Conservation (phyloP, 2,113 vertebrate genomes). For the Cettia cetti region DNA sequence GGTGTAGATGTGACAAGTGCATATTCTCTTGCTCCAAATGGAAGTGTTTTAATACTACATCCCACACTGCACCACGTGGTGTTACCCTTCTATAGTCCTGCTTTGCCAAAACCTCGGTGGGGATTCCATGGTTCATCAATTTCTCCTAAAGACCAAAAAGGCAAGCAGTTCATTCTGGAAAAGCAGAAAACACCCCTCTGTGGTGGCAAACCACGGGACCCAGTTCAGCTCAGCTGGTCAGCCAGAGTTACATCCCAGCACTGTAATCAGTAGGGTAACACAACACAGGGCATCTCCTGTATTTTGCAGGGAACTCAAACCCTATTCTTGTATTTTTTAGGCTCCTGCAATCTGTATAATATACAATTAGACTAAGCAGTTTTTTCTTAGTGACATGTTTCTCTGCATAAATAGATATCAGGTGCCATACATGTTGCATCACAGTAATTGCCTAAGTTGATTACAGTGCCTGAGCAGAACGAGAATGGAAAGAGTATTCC, state of each 20-base stretch:
- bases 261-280: background rate
- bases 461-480: background rate
- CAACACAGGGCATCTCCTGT: rapidly evolving
- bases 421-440: background rate
- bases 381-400: background rate
- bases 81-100: background rate
- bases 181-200: background rate
- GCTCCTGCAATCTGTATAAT: background rate
- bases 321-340: background rate
- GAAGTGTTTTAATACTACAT: background rate
- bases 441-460: background rate
- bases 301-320: background rate
- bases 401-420: background rate
- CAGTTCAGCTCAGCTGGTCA: background rate
- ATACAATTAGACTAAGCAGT: background rate
- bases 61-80: background rate
- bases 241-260: background rate
- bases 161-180: background rate
- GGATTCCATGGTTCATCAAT: no score
- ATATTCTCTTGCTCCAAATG: background rate
- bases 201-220: background rate
- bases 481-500: background rate
- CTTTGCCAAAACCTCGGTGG: rapidly evolving
- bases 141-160: background rate
- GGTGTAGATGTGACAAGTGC: background rate